Conservation (phyloP, 2,113 vertebrate species). For the Chrysochloris asiatica region DNA sequence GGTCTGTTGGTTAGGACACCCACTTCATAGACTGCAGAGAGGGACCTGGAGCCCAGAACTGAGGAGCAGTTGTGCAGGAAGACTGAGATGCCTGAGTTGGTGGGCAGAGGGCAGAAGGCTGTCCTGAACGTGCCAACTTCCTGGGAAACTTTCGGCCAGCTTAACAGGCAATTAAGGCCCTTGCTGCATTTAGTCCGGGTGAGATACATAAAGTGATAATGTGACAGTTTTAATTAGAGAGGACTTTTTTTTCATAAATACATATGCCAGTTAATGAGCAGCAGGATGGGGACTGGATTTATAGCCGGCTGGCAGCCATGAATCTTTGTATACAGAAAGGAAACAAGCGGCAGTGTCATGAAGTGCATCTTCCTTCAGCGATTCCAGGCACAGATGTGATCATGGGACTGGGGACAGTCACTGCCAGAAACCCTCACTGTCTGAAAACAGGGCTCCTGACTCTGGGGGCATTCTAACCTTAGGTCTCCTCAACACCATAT, state of each 20-base stretch:
- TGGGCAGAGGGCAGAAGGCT: no score
- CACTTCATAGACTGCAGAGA: neutral
- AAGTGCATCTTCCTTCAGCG: rapidly evolving
- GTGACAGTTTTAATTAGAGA: neutral
- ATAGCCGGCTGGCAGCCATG: rapidly evolving
- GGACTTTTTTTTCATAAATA: neutral
- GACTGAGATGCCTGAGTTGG: neutral
- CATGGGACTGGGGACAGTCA: rapidly evolving
- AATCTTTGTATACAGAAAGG: neutral
- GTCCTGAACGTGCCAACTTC: neutral
- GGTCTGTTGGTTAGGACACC: neutral
- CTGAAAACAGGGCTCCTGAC: no score
- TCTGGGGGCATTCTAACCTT: no score
- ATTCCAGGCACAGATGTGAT: rapidly evolving
- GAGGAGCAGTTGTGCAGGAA: no score
- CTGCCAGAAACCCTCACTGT: rapidly evolving
- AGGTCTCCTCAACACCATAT: no score
- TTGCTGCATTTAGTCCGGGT: neutral
- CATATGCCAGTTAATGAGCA: slow-evolving; percentile 6
- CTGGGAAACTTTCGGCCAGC: neutral
- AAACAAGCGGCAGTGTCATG: rapidly evolving
- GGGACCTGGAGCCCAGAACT: neutral
- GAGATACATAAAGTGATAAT: neutral
- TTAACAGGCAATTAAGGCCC: neutral
- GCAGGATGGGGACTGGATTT: neutral